Evolutionary conservation across 2,797 vertebrate species (phyloP).

Genomic region (Rallus crepitans): DNA sequence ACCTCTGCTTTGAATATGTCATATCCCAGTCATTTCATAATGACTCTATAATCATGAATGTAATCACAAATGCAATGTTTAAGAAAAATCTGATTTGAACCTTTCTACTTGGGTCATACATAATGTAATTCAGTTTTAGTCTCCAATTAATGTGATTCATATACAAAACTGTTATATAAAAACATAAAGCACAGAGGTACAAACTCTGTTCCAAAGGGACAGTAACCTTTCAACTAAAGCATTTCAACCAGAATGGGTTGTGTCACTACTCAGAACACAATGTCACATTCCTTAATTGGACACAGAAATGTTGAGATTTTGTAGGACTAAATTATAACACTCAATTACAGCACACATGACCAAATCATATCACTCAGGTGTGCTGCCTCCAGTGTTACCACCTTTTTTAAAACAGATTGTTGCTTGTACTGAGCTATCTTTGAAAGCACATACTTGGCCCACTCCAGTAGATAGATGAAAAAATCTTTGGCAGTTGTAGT

Average conservation of each 20-base stretch:
- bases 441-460: neutral
- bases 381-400: too few relatives aligned
- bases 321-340: neutral
- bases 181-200: neutral
- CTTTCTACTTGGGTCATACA: conserved; percentile 20
- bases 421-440: neutral
- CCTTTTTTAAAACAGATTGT: neutral
- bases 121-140: conserved; percentile 42
- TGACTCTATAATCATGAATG: conserved; percentile 43
- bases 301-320: neutral
- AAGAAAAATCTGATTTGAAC: conserved; percentile 56
- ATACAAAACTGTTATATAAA: neutral
- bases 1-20: conserved; percentile 57
- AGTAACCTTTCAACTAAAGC: neutral
- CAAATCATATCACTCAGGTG: neutral
- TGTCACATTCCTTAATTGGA: neutral
- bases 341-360: neutral
- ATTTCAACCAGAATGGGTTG: neutral
- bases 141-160: neutral
- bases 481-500: neutral
- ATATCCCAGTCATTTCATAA: conserved; percentile 37
- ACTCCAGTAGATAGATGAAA: neutral
- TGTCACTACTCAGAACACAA: neutral
- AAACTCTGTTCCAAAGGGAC: neutral
- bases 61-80: conserved; percentile 40